Base-by-base conservation (phyloP, 1,140 invertebrate genomes). In the Drepana arcuata region DNA sequence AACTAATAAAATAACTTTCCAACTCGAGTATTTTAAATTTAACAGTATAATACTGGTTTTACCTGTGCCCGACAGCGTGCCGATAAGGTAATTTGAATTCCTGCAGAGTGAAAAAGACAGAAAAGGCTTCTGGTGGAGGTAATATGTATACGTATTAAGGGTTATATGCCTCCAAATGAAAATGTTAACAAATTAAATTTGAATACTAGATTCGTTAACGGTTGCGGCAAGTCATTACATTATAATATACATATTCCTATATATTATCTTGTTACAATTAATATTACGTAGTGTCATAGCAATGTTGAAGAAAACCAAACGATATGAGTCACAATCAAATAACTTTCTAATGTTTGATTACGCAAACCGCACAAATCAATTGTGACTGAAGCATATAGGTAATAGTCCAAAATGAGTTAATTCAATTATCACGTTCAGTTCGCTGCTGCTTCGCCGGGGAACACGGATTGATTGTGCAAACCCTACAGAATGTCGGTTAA, bases 1-100 rank as follows among this genome's bases (percentile, higher is more conserved):
- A 52, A 57, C 51, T 45, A 49, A 65, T 63, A 51, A 51, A 61
- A 48, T 48, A 45, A 46, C 44, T 44, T 29, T 43, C 27, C 35
- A 48, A 43, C 36, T 37, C 21, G 33, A 24, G 48, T 38, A 36
- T 64, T 37, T 62, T 41, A 41, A 72, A 57, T 72, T 63, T 65
- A 29, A 49, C 50, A 56, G 34, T 28, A 34, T 75, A 65, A 72
- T 74, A 78, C 71, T 46, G 68, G 75, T 81, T 74, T 72, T 74
- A 81, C 73, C 66, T 78, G 73, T 71, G 52, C 49, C 43, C 36
- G 41, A 44, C 62, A 48, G 63, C 63, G 61, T 67, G 56, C 69
- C 60, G 56, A 72, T 75, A 75, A 74, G 67, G 69, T 66, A 69
- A 80, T 75, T 75, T 66, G 60, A 73, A 80, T 80, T 78, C 75